These are phyloP conservation scores for Anser cygnoides DNA, from an alignment of 2,113 vertebrate species.

Conservation along the genomic window DNA sequence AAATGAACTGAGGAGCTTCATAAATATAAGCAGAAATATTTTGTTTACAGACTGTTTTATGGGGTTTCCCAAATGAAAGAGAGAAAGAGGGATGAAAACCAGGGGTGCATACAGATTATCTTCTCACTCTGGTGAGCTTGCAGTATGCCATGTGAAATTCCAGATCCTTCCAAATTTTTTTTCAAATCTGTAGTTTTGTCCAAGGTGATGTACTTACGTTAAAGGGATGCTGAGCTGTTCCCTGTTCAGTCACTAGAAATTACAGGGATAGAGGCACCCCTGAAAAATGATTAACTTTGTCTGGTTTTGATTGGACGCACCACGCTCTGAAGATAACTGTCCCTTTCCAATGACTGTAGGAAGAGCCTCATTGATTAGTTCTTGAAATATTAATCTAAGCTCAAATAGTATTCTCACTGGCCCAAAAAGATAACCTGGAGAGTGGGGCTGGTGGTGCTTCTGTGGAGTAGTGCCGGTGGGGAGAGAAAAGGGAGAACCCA, in stretches of 20 bases:
- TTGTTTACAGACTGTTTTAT: neutral
- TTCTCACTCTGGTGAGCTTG: neutral
- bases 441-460: neutral
- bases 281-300: neutral
- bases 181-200: neutral
- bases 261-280: neutral
- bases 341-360: neutral
- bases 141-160: neutral
- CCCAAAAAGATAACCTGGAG: neutral
- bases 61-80: neutral
- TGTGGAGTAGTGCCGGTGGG: neutral
- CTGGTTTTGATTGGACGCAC: neutral
- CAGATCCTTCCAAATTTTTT: neutral
- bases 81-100: neutral
- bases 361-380: neutral
- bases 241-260: neutral
- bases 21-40: neutral
- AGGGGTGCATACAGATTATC: neutral
- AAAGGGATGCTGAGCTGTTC: neutral
- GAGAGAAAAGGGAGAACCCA: neutral
- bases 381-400: neutral
- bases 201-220: fast-evolving
- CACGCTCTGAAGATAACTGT: neutral
- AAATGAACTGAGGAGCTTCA: neutral
- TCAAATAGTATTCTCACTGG: neutral